phyloP scores from a whole-genome alignment of 2,888 invertebrate species.

The Tiliacea aurago region DNA sequence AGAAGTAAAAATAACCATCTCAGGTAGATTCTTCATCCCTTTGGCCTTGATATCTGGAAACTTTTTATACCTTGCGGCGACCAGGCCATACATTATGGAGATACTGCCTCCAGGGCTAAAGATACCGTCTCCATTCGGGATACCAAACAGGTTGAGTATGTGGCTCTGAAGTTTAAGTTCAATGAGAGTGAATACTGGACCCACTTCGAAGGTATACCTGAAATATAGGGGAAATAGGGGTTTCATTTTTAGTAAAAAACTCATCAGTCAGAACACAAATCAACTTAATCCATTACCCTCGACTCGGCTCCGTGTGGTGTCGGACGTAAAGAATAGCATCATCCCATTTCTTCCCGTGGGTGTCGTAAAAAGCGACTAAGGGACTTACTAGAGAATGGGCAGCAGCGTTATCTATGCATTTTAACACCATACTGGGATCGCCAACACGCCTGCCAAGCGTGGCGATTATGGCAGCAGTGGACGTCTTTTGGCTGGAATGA shows the following conservation, averaged over 20 bases:
- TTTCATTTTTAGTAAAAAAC: neutral
- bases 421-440: too few relatives aligned
- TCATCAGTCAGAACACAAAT: too few relatives aligned
- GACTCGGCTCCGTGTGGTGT: too few relatives aligned
- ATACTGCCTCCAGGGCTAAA: conserved; percentile 95
- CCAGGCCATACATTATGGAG: conserved; percentile 94
- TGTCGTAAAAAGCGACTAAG: too few relatives aligned
- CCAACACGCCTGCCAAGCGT: too few relatives aligned
- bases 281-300: too few relatives aligned
- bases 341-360: too few relatives aligned
- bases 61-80: conserved; percentile 92
- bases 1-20: conserved; percentile 94
- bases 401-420: too few relatives aligned
- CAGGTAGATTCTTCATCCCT: conserved; percentile 91
- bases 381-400: too few relatives aligned
- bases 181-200: conserved; percentile 94
- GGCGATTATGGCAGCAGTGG: too few relatives aligned
- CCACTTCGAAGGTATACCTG: conserved; percentile 95
- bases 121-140: conserved; percentile 93
- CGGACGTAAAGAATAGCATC: too few relatives aligned
- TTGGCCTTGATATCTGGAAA: conserved; percentile 93
- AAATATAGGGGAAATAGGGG: conserved; percentile 52
- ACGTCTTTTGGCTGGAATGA: too few relatives aligned
- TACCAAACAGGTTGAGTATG: conserved; percentile 91
- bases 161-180: conserved; percentile 92